Conservation (phyloP, 2,888 invertebrate species). For the Stenodema calcarata region DNA sequence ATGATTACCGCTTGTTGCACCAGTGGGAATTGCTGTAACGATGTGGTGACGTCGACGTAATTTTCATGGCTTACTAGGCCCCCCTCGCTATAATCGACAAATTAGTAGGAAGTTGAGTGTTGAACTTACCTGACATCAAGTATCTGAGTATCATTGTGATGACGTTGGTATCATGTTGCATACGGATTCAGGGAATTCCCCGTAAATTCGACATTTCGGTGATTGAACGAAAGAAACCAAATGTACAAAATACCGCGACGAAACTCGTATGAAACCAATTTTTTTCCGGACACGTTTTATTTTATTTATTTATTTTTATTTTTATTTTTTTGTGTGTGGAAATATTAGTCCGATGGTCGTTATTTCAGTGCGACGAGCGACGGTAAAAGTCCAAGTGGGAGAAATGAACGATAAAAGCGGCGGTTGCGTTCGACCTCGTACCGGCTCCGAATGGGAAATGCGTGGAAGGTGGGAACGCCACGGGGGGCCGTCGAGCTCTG, state of each 20-base stretch:
- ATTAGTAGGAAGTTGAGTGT: too few species aligned
- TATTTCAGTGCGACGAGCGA: neutral
- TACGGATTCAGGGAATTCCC: neutral
- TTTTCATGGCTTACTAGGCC: too few species aligned
- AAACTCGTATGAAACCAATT: too few species aligned
- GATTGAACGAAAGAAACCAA: neutral
- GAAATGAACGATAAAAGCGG: neutral
- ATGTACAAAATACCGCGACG: neutral
- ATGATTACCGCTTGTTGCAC: too few species aligned
- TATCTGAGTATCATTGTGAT: slow-evolving; percentile 37
- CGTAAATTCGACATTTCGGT: neutral
- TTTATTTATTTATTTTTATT: too few species aligned
- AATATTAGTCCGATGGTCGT: too few species aligned
- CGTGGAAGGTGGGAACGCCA: neutral
- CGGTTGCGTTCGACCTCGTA: neutral
- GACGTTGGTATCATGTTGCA: slow-evolving; percentile 21
- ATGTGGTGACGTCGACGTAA: too few species aligned
- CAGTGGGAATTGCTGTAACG: too few species aligned
- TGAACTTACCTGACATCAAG: slow-evolving; percentile 19
- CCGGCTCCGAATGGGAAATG: slow-evolving; percentile 1
- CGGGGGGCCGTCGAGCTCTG: neutral
- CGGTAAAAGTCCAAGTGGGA: neutral
- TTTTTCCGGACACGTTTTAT: too few species aligned
- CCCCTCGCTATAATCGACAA: too few species aligned
- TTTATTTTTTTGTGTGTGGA: too few species aligned